phyloP scores from a whole-genome alignment of 2,888 invertebrate genomes.

The Slavum lentiscoides region DNA sequence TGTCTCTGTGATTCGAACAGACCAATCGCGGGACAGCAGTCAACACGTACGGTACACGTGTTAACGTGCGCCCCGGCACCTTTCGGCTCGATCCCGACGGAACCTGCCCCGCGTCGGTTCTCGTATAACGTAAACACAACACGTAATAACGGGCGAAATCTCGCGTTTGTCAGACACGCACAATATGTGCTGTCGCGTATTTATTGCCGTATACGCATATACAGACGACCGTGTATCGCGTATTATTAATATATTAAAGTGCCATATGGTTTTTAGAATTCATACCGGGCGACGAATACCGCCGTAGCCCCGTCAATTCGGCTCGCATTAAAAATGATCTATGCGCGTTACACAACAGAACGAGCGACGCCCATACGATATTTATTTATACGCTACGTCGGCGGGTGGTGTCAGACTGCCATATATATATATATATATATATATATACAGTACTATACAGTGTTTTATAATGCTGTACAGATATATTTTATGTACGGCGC shows the following conservation, averaged over 20 bases:
- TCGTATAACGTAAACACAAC: no score
- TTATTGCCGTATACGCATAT: background rate
- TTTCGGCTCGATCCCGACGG: no score
- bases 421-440: no score
- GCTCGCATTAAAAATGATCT: constrained; percentile 8
- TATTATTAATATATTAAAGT: background rate
- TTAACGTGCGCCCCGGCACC: no score
- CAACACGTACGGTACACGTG: no score
- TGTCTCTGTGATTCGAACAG: no score
- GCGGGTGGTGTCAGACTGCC: no score
- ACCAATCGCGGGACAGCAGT: no score
- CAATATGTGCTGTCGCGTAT: background rate
- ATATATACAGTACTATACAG: background rate
- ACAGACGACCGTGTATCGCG: background rate
- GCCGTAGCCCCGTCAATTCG: background rate
- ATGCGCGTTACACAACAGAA: background rate
- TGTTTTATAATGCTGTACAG: no score
- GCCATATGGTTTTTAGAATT: background rate
- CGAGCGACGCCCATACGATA: background rate
- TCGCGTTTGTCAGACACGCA: constrained; percentile 2
- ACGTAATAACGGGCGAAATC: background rate
- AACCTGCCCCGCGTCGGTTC: no score
- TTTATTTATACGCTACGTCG: background rate
- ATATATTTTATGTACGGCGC: no score
- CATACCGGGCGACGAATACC: background rate